Evolutionary conservation across 2,113 vertebrate species (phyloP).

Genomic region (Dromaius novaehollandiae): DNA sequence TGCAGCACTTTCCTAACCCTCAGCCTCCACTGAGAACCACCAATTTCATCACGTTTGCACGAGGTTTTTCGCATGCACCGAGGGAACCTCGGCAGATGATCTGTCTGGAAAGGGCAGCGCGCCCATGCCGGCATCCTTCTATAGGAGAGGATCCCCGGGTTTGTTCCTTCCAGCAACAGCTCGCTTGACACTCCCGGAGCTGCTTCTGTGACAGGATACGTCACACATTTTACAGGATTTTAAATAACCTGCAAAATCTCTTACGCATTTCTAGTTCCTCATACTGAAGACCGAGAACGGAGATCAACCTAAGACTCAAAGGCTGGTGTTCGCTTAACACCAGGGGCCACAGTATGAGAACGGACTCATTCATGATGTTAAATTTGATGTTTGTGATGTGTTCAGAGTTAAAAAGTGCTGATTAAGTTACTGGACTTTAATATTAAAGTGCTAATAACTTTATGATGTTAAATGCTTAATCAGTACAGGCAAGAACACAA

Average conservation of each 20-base stretch:
- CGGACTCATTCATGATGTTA: not conserved
- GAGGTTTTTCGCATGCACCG: not conserved
- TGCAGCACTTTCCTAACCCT: not conserved
- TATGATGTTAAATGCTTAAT: not conserved
- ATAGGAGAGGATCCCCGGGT: not conserved
- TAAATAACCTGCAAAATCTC: not conserved
- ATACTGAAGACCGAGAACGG: too few relatives aligned
- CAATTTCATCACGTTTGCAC: fast-evolving
- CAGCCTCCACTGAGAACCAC: not conserved
- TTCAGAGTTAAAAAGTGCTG: not conserved
- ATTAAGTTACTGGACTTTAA: too few relatives aligned
- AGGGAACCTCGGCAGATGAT: not conserved
- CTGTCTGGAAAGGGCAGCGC: not conserved
- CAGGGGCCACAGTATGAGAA: not conserved
- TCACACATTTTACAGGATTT: not conserved
- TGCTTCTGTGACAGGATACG: not conserved
- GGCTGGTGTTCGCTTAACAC: not conserved
- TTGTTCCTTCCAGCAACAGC: not conserved
- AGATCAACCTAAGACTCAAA: too few relatives aligned
- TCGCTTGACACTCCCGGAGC: not conserved
- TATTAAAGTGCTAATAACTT: too few relatives aligned
- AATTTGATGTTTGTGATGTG: not conserved
- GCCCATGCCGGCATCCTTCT: not conserved
- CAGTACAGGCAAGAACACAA: not conserved
- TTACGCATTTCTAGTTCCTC: not conserved